Base-by-base conservation (phyloP, 2,113 vertebrate genomes). In the Myrmophylax atrothorax region DNA sequence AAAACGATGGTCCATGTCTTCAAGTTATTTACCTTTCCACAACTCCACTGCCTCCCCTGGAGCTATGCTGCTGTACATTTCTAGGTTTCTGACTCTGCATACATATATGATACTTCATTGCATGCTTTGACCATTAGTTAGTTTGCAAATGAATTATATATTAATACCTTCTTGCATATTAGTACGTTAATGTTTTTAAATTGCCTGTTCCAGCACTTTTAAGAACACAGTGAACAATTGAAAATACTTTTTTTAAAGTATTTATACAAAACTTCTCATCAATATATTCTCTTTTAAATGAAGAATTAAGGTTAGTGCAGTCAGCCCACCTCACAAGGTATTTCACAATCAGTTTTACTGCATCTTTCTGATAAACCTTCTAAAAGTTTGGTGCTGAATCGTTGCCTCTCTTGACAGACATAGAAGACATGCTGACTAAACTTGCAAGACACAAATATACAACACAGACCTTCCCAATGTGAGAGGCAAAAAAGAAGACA, bases 191-290 rank as follows among this genome's bases (percentile, higher is more conserved):
- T 46, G 40, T 63, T 72, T 83, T 72, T 17, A 4, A 55, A 31
- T 60, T 3, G 1, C 4, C 7, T 8, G 16, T 52, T 94, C 26
- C 70, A 67, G 24, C 66, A 28, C 31, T 47, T 52, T 70, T 23
- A 81, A 42, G 37, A 44, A 62, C 16, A 26, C 0, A 1, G 11
- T 20, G 42, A 40, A 68, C 64, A 83, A 40, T 0, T 47, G 12
- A 25, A 74, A 69, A 52, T 2, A 23, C 31, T 70, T 18, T 10
- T 29, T 62, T 44, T 49, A 28, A 58, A 59, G 7, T 13, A 37
- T n/a, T 63, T 53, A 2, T 16, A 17, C 35, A 9, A 62, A 62
- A 47, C 2, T 46, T 55, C 35, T 73, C 6, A 11, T 19, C 10
- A 31, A 59, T 33, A 24, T 42, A 29, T 49, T 72, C n/a, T 67